Evolutionary conservation across 2,113 vertebrate species (phyloP).

Genomic region (Festucalex cinctus): DNA sequence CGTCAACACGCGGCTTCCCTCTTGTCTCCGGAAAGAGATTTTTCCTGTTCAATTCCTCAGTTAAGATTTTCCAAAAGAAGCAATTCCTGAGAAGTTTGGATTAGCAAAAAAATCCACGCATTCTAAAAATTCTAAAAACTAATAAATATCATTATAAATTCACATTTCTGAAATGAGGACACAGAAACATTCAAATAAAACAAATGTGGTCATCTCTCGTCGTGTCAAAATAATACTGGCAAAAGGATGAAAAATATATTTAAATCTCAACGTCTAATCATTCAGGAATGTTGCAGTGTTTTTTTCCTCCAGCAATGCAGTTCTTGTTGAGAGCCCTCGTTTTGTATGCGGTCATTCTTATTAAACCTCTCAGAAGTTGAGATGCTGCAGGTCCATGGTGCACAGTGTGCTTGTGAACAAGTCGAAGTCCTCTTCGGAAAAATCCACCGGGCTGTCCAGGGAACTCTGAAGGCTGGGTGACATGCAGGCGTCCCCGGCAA

Average conservation of each 20-base stretch:
- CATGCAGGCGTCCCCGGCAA: conserved; percentile 79
- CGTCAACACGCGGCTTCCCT: conserved; percentile 66
- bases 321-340: background rate
- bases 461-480: conserved; percentile 77
- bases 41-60: conserved; percentile 33
- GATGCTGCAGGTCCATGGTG: conserved; percentile 83
- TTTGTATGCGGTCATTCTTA: background rate
- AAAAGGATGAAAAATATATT: conserved; percentile 14
- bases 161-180: background rate
- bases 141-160: conserved; percentile 8
- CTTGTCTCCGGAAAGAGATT: conserved; percentile 53
- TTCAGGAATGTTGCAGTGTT: conserved; percentile 52
- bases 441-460: conserved; percentile 81
- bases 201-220: background rate
- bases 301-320: background rate
- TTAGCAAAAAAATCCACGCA: conserved; percentile 73
- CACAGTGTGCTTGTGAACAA: conserved; percentile 90
- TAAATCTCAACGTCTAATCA: conserved; percentile 15
- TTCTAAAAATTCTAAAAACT: conserved; percentile 60
- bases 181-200: background rate
- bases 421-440: conserved; percentile 92
- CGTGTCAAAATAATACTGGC: conserved; percentile 29
- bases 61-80: conserved; percentile 63
- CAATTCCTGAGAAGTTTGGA: conserved; percentile 78
- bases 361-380: conserved; percentile 74